Base-by-base conservation (phyloP, 2,797 vertebrate genomes). In the Peromyscus nudipes region DNA sequence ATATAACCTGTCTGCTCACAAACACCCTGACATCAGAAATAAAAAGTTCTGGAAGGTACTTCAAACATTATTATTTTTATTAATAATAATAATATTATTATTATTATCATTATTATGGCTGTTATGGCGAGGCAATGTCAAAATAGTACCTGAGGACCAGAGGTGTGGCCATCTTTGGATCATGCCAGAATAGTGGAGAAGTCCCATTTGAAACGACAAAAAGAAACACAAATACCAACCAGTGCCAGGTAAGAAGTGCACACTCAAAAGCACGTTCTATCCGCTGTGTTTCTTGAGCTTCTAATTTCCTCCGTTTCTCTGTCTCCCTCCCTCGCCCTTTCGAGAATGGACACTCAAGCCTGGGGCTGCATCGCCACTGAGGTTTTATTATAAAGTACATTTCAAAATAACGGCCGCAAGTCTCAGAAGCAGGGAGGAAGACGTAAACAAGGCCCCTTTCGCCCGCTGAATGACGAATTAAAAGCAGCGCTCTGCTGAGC, bases 361-460 rank as follows among this genome's bases (percentile, higher is more conserved):
- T 94, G 96, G 77, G 98, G 99, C 98, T 98, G 98, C 94, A 86
- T 83, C 98, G 98, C 97, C 95, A 97, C 96, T 25, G 87, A 98
- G 96, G 97, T 98, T 98, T 98, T 99, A 98, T 98, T 98, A 98
- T 98, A 98, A 99, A 98, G 99, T 98, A 98, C 98, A 98, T 98
- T 98, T 98, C 98, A 98, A 98, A 99, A 98, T 98, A 98, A 99
- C 94, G 97, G 97, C 97, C 97, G 96, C 98, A 98, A 98, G 97
- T 98, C 98, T 98, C 98, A 87, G 97, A 95, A 98, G 98, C 94
- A 94, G 89, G 97, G 95, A 98, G 98, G 98, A 96, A 98, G 98
- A 96, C 98, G 97, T 98, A 99, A 98, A 98, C 98, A 98, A 98
- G 98, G 96, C 96, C 97, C 95, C 98, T 98, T 98, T 94, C 97